Percentiles rank a stretch among this genome's conserved stretches.
Conservation (phyloP, 1,140 invertebrate genomes). For the Plectrocnemia conspersa region DNA sequence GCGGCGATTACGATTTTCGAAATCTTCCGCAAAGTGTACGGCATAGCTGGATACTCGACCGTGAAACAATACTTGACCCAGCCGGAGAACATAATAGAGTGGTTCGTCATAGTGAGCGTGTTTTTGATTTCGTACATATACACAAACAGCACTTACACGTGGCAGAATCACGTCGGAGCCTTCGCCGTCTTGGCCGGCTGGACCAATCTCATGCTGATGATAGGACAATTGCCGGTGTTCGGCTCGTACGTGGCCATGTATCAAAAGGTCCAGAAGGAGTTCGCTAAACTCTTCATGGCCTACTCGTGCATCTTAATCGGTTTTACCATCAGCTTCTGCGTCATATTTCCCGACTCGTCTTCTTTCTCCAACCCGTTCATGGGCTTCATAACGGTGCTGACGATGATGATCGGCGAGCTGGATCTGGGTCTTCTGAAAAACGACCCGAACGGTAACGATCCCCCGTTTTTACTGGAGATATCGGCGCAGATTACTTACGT, state of each 20-base stretch:
- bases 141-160: conserved; percentile 68
- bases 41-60: conserved; percentile 69
- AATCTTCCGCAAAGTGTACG: conserved; percentile 70
- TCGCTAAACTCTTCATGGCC: conserved; percentile 75
- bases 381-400: conserved; percentile 74
- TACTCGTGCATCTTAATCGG: conserved; percentile 80
- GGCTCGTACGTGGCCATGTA: conserved; percentile 86
- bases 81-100: conserved; percentile 78
- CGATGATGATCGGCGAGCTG: conserved; percentile 87
- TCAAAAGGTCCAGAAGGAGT: conserved; percentile 77
- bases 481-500: conserved; percentile 70
- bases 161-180: conserved; percentile 78
- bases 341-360: conserved; percentile 74
- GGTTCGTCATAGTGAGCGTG: conserved; percentile 77
- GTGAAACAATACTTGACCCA: conserved; percentile 74
- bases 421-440: conserved; percentile 65
- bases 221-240: conserved; percentile 78
- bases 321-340: conserved; percentile 81
- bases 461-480: conserved; percentile 59
- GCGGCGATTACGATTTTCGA: conserved; percentile 70
- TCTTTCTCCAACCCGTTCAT: conserved; percentile 74
- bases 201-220: conserved; percentile 84
- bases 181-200: conserved; percentile 78
- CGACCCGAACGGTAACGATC: conserved; percentile 58
- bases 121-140: conserved; percentile 76